phyloP scores from a whole-genome alignment of 2,113 vertebrate genomes.

The Cyprinus carpio region DNA sequence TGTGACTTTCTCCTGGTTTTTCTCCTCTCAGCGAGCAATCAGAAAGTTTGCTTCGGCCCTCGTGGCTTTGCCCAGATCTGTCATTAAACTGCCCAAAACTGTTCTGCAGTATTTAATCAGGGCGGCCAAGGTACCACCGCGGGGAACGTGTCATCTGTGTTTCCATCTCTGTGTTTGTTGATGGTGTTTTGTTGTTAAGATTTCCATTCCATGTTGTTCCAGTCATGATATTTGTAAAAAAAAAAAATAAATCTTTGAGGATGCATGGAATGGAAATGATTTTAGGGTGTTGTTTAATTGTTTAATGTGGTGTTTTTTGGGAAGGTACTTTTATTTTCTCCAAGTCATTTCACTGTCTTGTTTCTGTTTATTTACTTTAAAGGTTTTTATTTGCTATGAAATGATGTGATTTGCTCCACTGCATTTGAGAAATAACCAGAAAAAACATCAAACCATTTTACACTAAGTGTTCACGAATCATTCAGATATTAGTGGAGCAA shows the following conservation, averaged over 20 bases:
- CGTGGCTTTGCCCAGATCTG: constrained; percentile 97
- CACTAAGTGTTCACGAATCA: background rate
- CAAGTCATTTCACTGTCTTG: background rate
- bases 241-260: background rate
- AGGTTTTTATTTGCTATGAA: background rate
- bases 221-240: background rate
- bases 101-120: constrained; percentile 96
- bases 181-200: constrained; percentile 28
- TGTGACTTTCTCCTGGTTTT: constrained; percentile 71
- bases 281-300: constrained; percentile 1
- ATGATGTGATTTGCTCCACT: constrained; percentile 42
- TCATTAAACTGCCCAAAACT: constrained; percentile 99
- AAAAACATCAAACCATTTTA: background rate
- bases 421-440: background rate
- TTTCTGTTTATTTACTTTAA: constrained; percentile 4
- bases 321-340: background rate
- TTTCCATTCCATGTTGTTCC: constrained; percentile 70
- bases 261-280: constrained; percentile 56
- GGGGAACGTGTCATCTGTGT: constrained; percentile 24
- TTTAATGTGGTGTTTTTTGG: constrained; percentile 1
- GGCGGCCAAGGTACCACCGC: constrained; percentile 92
- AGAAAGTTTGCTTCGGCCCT: constrained; percentile 97
- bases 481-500: constrained; percentile 29
- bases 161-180: constrained; percentile 35
- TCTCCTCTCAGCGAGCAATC: constrained; percentile 94